Base-by-base conservation (phyloP, 1,140 invertebrate genomes). In the Drosophila hydei region DNA sequence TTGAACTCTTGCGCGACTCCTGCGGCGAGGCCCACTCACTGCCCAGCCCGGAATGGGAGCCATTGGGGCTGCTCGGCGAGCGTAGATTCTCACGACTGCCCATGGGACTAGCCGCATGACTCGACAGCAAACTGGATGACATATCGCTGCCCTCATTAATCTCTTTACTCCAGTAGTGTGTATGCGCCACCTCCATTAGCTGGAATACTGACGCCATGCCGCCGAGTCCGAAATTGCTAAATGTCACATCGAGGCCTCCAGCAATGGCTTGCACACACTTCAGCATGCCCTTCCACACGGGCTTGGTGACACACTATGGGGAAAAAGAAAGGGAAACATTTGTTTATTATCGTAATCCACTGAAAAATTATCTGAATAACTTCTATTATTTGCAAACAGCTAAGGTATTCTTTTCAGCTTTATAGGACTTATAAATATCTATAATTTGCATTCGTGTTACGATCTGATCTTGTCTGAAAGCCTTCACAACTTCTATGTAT, bases 191-290 rank as follows among this genome's bases (percentile, higher is more conserved):
- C 93, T 99, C 98, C 71, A 99, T 95, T 47, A 99, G 93, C 92
- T 99, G 98, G 92, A 98, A 98, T 11, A 98, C 97, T 3, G 97
- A 99, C 0, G 98, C 98, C 96, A 99, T 98, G 19, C 99, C 99
- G 55, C 98, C 98, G 0, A 98, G 93, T 0, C 98, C 98, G 84
- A 97, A 97, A 93, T 98, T 99, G 16, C 95, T 94, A 90, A 97
- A 99, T 1, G 97, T 98, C 64, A 96, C 95, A 90, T 98, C 98
- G 58, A 99, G 93, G 8, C 99, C 99, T 81, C 95, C 94, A 18
- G 97, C 94, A 21, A 98, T 95, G 8, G 97, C 96, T 92, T 96
- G 95, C 33, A 99, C 91, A 70, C 98, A 94, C 92, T 98, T 98
- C 25, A 99, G 92, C 95, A 99, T 98, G 16, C 98, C 99, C 92